Conservation (phyloP, 2,797 vertebrate species). For the Hapalemur alaotrensis region DNA sequence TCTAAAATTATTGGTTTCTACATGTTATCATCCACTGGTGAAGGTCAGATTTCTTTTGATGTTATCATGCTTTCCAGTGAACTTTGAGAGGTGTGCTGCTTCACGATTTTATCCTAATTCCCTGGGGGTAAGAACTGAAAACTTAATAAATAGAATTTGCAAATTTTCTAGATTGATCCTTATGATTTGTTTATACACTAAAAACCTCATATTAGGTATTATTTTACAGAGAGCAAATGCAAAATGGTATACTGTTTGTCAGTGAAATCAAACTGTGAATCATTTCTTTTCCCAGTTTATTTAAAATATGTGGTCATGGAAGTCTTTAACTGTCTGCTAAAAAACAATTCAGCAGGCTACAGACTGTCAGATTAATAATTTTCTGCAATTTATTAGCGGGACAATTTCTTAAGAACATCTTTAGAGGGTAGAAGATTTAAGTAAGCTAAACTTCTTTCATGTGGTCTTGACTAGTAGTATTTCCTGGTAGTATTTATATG, state of each 20-base stretch:
- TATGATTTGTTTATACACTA: neutral
- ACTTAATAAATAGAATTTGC: neutral
- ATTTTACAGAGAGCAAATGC: conserved; percentile 4
- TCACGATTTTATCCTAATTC: conserved; percentile 25
- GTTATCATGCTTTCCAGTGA: conserved; percentile 21
- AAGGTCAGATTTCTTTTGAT: conserved; percentile 45
- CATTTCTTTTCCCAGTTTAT: neutral
- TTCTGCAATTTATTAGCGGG: conserved; percentile 21
- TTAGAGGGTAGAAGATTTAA: conserved; percentile 11
- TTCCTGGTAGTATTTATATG: neutral
- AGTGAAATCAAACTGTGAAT: conserved; percentile 30
- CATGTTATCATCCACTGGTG: neutral
- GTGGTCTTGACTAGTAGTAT: neutral
- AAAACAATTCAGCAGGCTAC: neutral
- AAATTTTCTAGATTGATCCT: conserved; percentile 4
- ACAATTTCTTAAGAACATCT: conserved; percentile 30
- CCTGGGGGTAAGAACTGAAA: conserved; percentile 16
- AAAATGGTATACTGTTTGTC: neutral
- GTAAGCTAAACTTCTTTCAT: conserved; percentile 31
- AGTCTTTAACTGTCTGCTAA: neutral
- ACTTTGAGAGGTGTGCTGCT: neutral
- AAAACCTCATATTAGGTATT: neutral
- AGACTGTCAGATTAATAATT: neutral
- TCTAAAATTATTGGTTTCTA: conserved; percentile 39
- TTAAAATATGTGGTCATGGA: conserved; percentile 30